Evolutionary conservation across 2,797 vertebrate species (phyloP).

Genomic region (Sphenodon punctatus): DNA sequence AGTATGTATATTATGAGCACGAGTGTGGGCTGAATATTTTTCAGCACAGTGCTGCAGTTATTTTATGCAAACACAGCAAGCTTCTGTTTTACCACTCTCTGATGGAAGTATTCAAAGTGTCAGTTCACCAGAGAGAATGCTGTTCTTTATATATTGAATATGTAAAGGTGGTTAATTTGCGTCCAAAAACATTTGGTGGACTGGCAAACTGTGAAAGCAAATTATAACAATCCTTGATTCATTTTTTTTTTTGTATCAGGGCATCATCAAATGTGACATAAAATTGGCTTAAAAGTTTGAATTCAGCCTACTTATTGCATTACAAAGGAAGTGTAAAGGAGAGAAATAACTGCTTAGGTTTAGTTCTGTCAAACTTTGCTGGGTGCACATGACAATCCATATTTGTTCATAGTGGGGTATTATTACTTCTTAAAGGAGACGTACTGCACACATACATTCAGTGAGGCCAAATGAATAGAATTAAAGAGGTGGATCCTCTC

Average conservation of each 20-base stretch:
- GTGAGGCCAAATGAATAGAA: neutral
- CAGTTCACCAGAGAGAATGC: slow-evolving; percentile 27
- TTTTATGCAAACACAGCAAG: slow-evolving; percentile 71
- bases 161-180: slow-evolving; percentile 26
- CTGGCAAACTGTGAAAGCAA: slow-evolving; percentile 12
- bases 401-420: neutral
- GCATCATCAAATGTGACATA: accelerated
- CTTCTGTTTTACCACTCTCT: slow-evolving; percentile 56
- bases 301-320: slow-evolving; percentile 25
- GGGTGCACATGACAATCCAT: neutral
- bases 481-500: slow-evolving; percentile 13
- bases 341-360: slow-evolving; percentile 14
- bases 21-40: slow-evolving; percentile 58
- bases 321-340: slow-evolving; percentile 25
- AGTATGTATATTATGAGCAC: neutral
- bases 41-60: slow-evolving; percentile 62
- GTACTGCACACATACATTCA: neutral
- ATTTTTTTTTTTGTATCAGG: neutral
- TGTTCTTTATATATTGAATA: slow-evolving; percentile 60
- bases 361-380: slow-evolving; percentile 26
- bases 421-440: slow-evolving; percentile 8
- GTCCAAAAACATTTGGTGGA: slow-evolving; percentile 49
- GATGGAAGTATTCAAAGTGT: slow-evolving; percentile 48
- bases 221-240: neutral
- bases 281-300: slow-evolving; percentile 39